These are phyloP conservation scores for Melipona beecheii DNA, from an alignment of 2,888 invertebrate species.

Conservation along the genomic window DNA sequence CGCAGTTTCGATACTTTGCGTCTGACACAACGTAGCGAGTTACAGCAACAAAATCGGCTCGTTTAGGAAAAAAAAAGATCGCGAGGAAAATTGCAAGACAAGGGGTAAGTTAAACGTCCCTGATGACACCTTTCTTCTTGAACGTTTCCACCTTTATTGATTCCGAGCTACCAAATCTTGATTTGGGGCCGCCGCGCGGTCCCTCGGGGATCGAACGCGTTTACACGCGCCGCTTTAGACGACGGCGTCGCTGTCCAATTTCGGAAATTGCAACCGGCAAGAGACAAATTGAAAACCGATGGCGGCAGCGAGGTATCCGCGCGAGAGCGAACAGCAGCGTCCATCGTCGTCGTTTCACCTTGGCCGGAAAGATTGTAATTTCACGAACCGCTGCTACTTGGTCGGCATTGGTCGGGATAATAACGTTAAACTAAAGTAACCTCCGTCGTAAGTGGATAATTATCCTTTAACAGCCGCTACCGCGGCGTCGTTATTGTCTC, in stretches of 20 bases:
- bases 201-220: slow-evolving; percentile 1
- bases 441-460: slow-evolving; percentile 78
- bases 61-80: too few species aligned
- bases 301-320: not conserved
- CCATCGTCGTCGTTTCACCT: slow-evolving; percentile 32
- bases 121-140: too few species aligned
- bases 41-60: too few species aligned
- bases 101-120: too few species aligned
- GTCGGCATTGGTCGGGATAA: slow-evolving; percentile 51
- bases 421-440: slow-evolving; percentile 63
- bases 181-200: too few species aligned
- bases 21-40: too few species aligned
- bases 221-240: not conserved
- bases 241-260: slow-evolving; percentile 14
- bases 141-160: too few species aligned
- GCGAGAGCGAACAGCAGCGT: not conserved
- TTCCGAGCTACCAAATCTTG: too few species aligned
- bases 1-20: too few species aligned
- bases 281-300: not conserved
- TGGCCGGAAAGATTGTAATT: slow-evolving; percentile 48
- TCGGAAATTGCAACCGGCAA: slow-evolving; percentile 2
- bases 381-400: slow-evolving; percentile 51
- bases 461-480: slow-evolving; percentile 70
- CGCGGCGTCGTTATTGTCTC: slow-evolving; percentile 71
- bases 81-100: too few species aligned